phyloP scores from a whole-genome alignment of 2,888 invertebrate species.

The Buathra laborator region DNA sequence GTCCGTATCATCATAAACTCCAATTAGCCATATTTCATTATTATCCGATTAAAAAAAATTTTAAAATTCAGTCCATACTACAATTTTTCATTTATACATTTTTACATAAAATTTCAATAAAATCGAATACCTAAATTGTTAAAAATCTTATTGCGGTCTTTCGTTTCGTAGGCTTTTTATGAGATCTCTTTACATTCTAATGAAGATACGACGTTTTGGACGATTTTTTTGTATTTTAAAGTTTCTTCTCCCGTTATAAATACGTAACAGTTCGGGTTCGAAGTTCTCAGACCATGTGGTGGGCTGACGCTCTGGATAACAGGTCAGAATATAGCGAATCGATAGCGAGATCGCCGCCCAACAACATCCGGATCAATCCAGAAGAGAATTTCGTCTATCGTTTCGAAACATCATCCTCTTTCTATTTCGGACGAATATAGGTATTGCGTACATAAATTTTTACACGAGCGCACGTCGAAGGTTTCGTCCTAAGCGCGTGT shows the following conservation, averaged over 20 bases:
- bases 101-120: no score
- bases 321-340: not conserved
- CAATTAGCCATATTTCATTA: no score
- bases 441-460: constrained; percentile 8
- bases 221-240: not conserved
- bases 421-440: constrained; percentile 40
- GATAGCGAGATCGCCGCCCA: not conserved
- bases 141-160: not conserved
- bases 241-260: not conserved
- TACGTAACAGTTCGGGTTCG: constrained; percentile 28
- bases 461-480: constrained; percentile 5
- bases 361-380: not conserved
- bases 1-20: no score
- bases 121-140: no score
- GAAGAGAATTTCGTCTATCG: not conserved
- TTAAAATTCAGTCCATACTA: no score
- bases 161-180: not conserved
- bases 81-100: no score
- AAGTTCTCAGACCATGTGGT: not conserved
- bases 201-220: constrained; percentile 19
- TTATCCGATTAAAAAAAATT: no score
- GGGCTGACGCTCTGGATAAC: constrained; percentile 3
- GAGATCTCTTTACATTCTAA: constrained; percentile 17
- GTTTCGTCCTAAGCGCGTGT: not conserved
- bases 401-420: constrained; percentile 37